phyloP scores from a whole-genome alignment of 1,140 invertebrate genomes.

The Brachionus paranguensis region DNA sequence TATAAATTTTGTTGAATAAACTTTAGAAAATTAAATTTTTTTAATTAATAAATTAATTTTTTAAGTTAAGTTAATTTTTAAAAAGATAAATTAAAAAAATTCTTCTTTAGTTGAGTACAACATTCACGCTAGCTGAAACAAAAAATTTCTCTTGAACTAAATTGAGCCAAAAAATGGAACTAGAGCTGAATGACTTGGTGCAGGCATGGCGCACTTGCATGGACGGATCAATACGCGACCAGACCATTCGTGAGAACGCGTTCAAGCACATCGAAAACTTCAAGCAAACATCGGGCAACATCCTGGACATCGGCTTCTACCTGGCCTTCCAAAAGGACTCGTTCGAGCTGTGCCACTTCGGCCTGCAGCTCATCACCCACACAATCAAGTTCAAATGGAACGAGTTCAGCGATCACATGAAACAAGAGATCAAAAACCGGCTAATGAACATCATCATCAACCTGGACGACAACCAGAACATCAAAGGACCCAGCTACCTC shows the following conservation, averaged over 20 bases:
- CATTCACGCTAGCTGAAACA: background rate
- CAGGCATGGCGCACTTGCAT: constrained; percentile 24
- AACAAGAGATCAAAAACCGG: background rate
- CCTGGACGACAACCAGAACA: constrained; percentile 3
- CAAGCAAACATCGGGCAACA: constrained; percentile 12
- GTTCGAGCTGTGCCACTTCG: constrained; percentile 24
- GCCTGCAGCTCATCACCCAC: constrained; percentile 11
- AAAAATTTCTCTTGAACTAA: background rate
- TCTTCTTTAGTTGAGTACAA: background rate
- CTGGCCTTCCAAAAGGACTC: constrained; percentile 20
- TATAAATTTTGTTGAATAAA: background rate
- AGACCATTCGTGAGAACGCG: background rate
- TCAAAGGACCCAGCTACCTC: constrained; percentile 19
- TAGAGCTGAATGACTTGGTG: constrained; percentile 15
- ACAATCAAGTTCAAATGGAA: constrained; percentile 39
- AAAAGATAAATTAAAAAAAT: background rate
- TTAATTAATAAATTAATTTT: background rate
- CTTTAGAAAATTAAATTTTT: background rate
- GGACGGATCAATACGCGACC: background rate
- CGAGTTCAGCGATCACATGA: constrained; percentile 8
- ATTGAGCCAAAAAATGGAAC: constrained; percentile 12
- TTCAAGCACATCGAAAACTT: constrained; percentile 33
- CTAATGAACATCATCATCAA: constrained; percentile 16
- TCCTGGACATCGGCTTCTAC: constrained; percentile 31
- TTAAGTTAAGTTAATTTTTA: background rate